Evolutionary conservation across 2,888 invertebrate genomes (phyloP).

Genomic region (Pandemis corylana): DNA sequence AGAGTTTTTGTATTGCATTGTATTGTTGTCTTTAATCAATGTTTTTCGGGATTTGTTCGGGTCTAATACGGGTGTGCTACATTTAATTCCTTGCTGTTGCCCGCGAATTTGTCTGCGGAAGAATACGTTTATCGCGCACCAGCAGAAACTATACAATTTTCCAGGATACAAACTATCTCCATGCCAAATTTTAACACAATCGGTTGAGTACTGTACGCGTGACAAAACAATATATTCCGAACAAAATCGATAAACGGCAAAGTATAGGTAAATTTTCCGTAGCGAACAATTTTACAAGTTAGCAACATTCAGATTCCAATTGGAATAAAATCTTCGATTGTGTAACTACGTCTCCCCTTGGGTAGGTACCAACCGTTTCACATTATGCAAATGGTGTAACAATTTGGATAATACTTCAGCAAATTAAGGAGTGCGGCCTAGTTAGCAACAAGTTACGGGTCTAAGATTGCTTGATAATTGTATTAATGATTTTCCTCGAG

Average conservation of each 20-base stretch:
- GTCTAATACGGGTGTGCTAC: too few relatives aligned
- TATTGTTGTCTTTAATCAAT: too few relatives aligned
- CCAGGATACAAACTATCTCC: too few relatives aligned
- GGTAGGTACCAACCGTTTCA: background rate
- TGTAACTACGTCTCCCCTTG: background rate
- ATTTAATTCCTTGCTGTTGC: too few relatives aligned
- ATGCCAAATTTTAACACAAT: too few relatives aligned
- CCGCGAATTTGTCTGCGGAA: too few relatives aligned
- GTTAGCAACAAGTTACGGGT: conserved; percentile 47
- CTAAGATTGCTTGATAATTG: conserved; percentile 53
- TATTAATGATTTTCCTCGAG: conserved; percentile 49
- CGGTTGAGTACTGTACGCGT: too few relatives aligned
- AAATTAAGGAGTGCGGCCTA: conserved; percentile 28
- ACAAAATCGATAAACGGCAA: background rate
- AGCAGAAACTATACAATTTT: too few relatives aligned
- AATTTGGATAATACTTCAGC: conserved; percentile 29
- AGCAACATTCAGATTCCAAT: background rate
- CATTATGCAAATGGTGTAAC: conserved; percentile 34
- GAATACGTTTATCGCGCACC: too few relatives aligned
- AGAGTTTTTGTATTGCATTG: too few relatives aligned
- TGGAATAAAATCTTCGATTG: background rate
- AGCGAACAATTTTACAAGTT: background rate
- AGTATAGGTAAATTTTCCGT: background rate
- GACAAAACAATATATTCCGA: too few relatives aligned
- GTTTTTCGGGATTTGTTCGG: too few relatives aligned